Conservation (phyloP, 2,888 invertebrate species). For the Dasysyrphus tricinctus region DNA sequence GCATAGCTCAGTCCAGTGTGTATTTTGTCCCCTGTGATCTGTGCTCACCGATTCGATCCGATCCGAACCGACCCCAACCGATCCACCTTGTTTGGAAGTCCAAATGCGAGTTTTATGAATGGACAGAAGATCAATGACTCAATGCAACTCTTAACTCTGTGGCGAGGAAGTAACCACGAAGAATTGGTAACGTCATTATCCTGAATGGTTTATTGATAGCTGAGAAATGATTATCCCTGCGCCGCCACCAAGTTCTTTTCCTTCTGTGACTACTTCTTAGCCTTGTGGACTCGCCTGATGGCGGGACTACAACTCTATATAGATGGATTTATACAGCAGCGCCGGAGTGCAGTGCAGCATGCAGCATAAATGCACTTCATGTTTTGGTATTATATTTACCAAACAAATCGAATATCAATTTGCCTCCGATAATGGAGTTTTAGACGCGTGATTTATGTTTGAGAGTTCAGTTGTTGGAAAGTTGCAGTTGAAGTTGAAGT, state of each 20-base stretch:
- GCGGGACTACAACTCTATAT: constrained; percentile 8
- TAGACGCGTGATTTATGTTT: constrained; percentile 69
- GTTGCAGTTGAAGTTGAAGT: constrained; percentile 16
- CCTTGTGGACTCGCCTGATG: neutral
- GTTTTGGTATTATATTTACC: constrained; percentile 66
- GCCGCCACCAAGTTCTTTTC: neutral
- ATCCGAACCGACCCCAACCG: constrained; percentile 55
- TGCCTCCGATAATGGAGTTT: constrained; percentile 73
- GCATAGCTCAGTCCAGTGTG: constrained; percentile 16
- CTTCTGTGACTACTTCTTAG: neutral
- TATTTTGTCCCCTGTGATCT: constrained; percentile 37
- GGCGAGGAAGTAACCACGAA: constrained; percentile 67
- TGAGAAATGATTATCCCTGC: constrained; percentile 74
- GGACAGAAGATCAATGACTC: constrained; percentile 75
- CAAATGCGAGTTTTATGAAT: constrained; percentile 75
- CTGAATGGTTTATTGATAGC: constrained; percentile 75
- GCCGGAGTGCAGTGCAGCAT: neutral
- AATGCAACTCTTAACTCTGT: constrained; percentile 71
- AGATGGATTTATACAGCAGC: constrained; percentile 25
- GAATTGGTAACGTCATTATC: constrained; percentile 76
- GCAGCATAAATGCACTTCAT: constrained; percentile 33
- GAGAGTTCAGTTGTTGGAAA: constrained; percentile 48
- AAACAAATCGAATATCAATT: constrained; percentile 75
- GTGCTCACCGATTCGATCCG: constrained; percentile 23
- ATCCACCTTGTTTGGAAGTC: constrained; percentile 75